Conservation (phyloP, 2,888 invertebrate genomes). For the Anaspis maculata region DNA sequence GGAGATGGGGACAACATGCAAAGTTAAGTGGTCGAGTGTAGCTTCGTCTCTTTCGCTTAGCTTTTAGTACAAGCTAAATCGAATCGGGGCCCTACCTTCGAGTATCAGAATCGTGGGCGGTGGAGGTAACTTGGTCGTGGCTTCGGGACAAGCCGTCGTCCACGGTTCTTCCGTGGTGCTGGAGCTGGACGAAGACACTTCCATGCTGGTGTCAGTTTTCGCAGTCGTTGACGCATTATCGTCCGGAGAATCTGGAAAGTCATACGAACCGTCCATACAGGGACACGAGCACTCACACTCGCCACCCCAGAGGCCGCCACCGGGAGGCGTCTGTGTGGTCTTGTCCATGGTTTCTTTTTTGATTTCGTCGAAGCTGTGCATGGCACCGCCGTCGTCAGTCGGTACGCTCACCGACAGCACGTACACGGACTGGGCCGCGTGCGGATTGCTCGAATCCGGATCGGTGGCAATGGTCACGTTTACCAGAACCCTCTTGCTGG, state of each 20-base stretch:
- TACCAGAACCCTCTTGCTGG: slow-evolving; percentile 59
- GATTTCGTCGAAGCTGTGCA: slow-evolving; percentile 17
- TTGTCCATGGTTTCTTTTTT: slow-evolving; percentile 19
- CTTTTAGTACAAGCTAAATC: slow-evolving; percentile 20
- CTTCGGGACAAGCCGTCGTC: slow-evolving; percentile 33
- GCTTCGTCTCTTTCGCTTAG: slow-evolving; percentile 18
- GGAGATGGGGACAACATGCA: not conserved
- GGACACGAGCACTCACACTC: slow-evolving; percentile 70
- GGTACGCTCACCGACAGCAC: slow-evolving; percentile 75
- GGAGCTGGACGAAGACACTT: slow-evolving; percentile 7
- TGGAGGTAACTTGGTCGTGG: slow-evolving; percentile 49
- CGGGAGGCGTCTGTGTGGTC: not conserved
- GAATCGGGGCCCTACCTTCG: slow-evolving; percentile 57
- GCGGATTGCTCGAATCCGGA: slow-evolving; percentile 44
- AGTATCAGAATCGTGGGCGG: slow-evolving; percentile 71
- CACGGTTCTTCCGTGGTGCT: slow-evolving; percentile 9
- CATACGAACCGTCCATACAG: slow-evolving; percentile 46
- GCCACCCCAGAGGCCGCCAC: slow-evolving; percentile 47
- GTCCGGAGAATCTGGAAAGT: slow-evolving; percentile 28
- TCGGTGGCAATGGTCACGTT: slow-evolving; percentile 77
- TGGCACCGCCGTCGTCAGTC: slow-evolving; percentile 52
- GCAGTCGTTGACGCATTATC: slow-evolving; percentile 3
- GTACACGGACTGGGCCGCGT: slow-evolving; percentile 59
- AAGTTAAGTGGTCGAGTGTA: slow-evolving; percentile 2
- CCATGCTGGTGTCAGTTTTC: slow-evolving; percentile 3